These are phyloP conservation scores for Triplophysa siluroides DNA, from an alignment of 2,113 vertebrate genomes.

Conservation along the genomic window DNA sequence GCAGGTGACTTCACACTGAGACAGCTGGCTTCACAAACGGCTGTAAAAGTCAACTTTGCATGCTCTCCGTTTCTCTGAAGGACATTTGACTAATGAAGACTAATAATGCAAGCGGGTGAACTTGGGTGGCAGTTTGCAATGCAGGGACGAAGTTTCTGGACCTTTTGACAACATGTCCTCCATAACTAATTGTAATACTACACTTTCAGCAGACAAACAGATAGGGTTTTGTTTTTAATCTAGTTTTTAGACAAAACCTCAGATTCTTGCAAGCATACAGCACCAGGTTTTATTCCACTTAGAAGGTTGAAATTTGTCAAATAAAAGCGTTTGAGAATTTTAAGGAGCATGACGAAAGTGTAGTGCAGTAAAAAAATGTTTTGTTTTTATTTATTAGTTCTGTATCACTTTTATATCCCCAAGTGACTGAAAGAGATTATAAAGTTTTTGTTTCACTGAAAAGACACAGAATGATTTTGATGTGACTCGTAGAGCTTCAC, in stretches of 20 bases:
- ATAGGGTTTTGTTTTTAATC: too few relatives aligned
- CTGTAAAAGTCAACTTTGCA: neutral
- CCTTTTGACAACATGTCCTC: neutral
- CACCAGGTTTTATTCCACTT: neutral
- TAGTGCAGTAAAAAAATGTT: neutral
- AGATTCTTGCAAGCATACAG: neutral
- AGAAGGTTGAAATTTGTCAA: neutral
- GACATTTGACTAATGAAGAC: conserved; percentile 27
- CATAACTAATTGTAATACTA: neutral
- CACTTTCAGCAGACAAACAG: neutral
- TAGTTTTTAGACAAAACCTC: neutral
- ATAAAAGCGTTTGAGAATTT: neutral
- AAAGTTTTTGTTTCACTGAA: conserved; percentile 10
- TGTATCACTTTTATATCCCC: conserved; percentile 16
- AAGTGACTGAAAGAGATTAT: neutral
- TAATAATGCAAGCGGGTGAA: conserved; percentile 25
- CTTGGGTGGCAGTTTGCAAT: conserved; percentile 16
- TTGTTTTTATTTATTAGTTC: conserved; percentile 10
- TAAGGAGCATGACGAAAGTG: neutral
- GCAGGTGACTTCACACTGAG: neutral
- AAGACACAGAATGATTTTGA: neutral
- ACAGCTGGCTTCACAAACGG: neutral
- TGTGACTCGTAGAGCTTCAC: conserved; percentile 3
- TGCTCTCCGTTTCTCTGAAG: neutral
- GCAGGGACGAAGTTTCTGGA: conserved; percentile 15